phyloP scores from a whole-genome alignment of 2,113 vertebrate species.

The Mirounga angustirostris region DNA sequence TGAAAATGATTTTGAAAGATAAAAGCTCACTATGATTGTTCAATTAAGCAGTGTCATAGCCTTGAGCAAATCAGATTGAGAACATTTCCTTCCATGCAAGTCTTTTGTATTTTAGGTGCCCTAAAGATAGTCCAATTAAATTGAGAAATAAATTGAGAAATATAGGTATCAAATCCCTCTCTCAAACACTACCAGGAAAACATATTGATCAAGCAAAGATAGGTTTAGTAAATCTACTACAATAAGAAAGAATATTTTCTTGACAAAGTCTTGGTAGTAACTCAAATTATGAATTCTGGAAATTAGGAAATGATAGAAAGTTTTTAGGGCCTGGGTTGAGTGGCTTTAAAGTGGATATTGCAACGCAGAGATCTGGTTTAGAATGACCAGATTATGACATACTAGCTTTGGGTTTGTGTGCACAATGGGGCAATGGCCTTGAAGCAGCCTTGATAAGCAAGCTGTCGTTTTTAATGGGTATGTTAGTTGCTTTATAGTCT shows the following conservation, averaged over 20 bases:
- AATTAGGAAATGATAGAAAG: neutral
- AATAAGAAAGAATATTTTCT: neutral
- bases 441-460: neutral
- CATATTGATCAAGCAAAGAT: neutral
- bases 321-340: neutral
- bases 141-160: conserved; percentile 44
- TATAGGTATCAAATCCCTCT: neutral
- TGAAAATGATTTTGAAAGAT: neutral
- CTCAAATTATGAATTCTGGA: neutral
- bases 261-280: neutral
- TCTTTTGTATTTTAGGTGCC: neutral
- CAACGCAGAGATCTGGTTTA: neutral
- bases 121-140: neutral
- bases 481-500: neutral
- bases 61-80: neutral
- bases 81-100: neutral
- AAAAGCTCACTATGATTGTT: neutral
- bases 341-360: neutral
- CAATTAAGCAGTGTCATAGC: neutral
- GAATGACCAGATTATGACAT: neutral
- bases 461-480: neutral
- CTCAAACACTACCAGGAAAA: neutral
- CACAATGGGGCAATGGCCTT: neutral
- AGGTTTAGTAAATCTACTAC: neutral
- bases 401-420: neutral